A percentile compares a stretch with the other conserved stretches of the same genome.
phyloP scores from a whole-genome alignment of 2,113 vertebrate genomes.

The Lipotes vexillifer region DNA sequence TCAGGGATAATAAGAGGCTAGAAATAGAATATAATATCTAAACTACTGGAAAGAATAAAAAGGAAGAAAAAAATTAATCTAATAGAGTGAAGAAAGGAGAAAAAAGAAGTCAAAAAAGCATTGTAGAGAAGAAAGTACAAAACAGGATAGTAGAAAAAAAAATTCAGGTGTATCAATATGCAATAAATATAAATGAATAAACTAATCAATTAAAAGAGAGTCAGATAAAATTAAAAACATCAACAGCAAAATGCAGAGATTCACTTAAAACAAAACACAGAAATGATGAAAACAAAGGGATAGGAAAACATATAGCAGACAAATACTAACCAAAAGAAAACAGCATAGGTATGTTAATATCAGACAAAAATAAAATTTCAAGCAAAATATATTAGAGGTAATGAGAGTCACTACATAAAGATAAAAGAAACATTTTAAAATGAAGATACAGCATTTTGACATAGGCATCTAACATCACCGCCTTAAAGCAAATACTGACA shows the following conservation, averaged over 20 bases:
- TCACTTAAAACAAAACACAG: neutral
- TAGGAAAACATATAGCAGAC: neutral
- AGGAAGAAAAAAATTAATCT: neutral
- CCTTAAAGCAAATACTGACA: neutral
- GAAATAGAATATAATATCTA: neutral
- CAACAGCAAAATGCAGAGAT: neutral
- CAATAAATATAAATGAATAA: neutral
- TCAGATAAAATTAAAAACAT: conserved; percentile 14
- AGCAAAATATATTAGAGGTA: neutral
- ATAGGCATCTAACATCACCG: neutral
- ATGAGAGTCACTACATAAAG: neutral
- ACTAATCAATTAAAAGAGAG: neutral
- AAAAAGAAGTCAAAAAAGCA: neutral
- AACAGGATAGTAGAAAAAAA: neutral
- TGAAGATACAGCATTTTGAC: neutral
- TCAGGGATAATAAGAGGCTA: neutral
- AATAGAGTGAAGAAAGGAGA: neutral
- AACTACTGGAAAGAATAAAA: neutral
- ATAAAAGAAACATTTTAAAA: neutral
- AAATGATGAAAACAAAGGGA: neutral
- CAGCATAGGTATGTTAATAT: neutral
- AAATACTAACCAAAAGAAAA: neutral
- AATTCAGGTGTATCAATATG: neutral
- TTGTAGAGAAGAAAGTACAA: neutral
- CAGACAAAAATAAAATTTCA: neutral